Evolutionary conservation across 2,888 invertebrate genomes (phyloP).

Genomic region (Antheraea assamensis): DNA sequence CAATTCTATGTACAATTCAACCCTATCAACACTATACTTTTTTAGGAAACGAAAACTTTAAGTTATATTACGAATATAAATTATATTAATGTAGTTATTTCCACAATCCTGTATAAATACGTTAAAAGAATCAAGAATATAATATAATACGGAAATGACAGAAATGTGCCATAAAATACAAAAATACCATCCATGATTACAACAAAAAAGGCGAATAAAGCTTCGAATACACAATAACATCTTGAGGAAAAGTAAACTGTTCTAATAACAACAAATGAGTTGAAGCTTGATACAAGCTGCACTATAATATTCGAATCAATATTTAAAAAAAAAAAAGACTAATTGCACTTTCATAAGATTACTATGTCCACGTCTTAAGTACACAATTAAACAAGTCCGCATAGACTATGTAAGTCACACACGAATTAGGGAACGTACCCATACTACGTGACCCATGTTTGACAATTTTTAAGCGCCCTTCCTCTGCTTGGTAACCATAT

Average conservation of each 20-base stretch:
- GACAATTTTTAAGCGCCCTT: too few species aligned
- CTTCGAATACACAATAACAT: constrained; percentile 3
- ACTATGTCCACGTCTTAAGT: not conserved
- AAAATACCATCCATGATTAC: not conserved
- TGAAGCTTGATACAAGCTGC: constrained; percentile 7
- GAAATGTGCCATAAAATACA: not conserved
- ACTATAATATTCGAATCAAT: not conserved
- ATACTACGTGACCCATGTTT: too few species aligned
- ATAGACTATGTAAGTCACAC: not conserved
- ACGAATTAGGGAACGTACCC: too few species aligned
- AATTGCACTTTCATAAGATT: not conserved
- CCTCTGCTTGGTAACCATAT: too few species aligned
- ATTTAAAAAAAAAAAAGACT: not conserved
- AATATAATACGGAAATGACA: not conserved
- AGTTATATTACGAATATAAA: not conserved
- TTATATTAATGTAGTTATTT: not conserved
- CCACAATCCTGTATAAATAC: not conserved
- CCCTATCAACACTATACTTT: not conserved
- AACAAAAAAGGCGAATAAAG: not conserved
- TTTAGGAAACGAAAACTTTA: not conserved
- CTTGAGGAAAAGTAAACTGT: not conserved
- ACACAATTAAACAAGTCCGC: not conserved
- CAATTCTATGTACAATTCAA: constrained; percentile 12
- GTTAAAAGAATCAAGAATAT: not conserved
- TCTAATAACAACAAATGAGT: not conserved